These are phyloP conservation scores for Crossaster papposus DNA, from an alignment of 53 echinoderm and acorn worm species.

Conservation along the genomic window DNA sequence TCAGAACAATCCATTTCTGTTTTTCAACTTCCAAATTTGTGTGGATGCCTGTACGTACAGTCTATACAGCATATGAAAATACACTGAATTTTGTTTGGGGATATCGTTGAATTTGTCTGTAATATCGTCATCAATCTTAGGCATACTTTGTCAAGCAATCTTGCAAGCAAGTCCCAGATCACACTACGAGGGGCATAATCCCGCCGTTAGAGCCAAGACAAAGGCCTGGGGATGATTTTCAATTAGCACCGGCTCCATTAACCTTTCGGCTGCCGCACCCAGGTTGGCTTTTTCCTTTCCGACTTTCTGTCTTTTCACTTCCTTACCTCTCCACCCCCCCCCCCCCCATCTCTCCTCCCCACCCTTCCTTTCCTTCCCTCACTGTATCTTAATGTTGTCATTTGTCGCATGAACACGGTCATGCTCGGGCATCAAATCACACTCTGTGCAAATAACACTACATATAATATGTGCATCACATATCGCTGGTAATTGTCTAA, in stretches of 20 bases:
- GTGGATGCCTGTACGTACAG: background rate
- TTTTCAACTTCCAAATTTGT: background rate
- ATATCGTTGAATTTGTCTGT: background rate
- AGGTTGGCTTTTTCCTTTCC: slow-evolving; percentile 16
- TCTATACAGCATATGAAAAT: background rate
- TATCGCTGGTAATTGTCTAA: slow-evolving; percentile 57
- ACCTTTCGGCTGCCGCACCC: slow-evolving; percentile 16
- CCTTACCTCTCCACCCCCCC: background rate
- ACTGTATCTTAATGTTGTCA: slow-evolving; percentile 50
- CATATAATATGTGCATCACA: slow-evolving; percentile 57
- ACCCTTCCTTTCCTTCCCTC: background rate
- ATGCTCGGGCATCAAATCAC: slow-evolving; percentile 50
- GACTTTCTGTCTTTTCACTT: background rate
- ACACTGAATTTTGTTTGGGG: background rate
- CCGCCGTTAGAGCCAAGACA: slow-evolving; percentile 26
- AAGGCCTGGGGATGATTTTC: slow-evolving; percentile 25
- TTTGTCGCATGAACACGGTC: slow-evolving; percentile 59
- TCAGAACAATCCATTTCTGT: background rate
- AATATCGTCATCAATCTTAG: slow-evolving; percentile 2
- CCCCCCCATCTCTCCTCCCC: slow-evolving; percentile 23
- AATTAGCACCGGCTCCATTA: slow-evolving; percentile 52
- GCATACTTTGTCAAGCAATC: slow-evolving; percentile 8
- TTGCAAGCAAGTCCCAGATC: background rate
- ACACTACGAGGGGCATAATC: slow-evolving; percentile 8
- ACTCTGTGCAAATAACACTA: slow-evolving; percentile 51